Evolutionary conservation across 2,113 vertebrate species (phyloP).

Genomic region (Sinosuthora webbiana): DNA sequence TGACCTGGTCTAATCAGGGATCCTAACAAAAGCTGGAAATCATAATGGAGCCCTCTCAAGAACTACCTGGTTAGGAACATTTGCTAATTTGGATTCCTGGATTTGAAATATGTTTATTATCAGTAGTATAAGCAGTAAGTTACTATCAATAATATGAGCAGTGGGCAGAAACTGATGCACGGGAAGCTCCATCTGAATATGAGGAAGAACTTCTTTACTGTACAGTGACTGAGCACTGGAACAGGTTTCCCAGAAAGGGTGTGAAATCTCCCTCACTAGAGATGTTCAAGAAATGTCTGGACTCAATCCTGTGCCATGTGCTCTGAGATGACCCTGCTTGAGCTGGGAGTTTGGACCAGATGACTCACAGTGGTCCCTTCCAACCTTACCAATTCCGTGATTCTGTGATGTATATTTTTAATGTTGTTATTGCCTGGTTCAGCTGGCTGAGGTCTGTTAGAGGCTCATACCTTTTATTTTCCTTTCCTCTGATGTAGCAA

Average conservation of each 20-base stretch:
- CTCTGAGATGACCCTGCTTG: not conserved
- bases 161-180: not conserved
- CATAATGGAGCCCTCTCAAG: not conserved
- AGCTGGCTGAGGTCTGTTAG: not conserved
- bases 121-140: not conserved
- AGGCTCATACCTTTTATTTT: not conserved
- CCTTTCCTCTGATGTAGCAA: not conserved
- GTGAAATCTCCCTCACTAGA: not conserved
- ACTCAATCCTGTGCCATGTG: not conserved
- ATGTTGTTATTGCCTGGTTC: not conserved
- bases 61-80: not conserved
- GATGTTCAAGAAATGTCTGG: not conserved
- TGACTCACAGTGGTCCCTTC: not conserved
- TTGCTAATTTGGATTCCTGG: not conserved
- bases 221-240: not conserved
- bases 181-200: not conserved
- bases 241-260: not conserved
- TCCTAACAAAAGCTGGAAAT: not conserved
- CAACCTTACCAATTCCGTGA: not conserved
- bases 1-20: not conserved
- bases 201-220: not conserved
- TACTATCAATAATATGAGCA: not conserved
- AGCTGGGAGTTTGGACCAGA: not conserved
- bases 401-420: not conserved
- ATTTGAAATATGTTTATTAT: not conserved